Percentiles rank a stretch among this genome's conserved stretches.
Conservation (phyloP, 2,797 vertebrate species). For the Sebastes wilsoni region DNA sequence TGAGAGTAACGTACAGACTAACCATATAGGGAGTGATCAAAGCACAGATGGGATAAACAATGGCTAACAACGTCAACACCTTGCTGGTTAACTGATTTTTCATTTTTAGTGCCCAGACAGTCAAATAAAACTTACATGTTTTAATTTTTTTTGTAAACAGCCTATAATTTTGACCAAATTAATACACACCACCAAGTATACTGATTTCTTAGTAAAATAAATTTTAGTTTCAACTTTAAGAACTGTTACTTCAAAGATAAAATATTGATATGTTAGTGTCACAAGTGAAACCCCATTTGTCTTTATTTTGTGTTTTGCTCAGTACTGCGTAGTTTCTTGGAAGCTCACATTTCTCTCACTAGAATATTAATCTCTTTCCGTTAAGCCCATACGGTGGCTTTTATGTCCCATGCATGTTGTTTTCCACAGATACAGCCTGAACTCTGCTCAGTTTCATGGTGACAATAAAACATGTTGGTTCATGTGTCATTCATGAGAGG, state of each 20-base stretch:
- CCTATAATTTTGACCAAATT: not conserved
- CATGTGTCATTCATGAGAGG: slow-evolving; percentile 50
- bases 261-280: not conserved
- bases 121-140: not conserved
- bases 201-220: not conserved
- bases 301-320: not conserved
- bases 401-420: not conserved
- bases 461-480: slow-evolving; percentile 24
- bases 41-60: not conserved
- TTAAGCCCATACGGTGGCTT: not conserved
- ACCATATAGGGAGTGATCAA: not conserved
- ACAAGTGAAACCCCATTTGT: not conserved
- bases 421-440: not conserved
- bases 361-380: not conserved
- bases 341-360: not conserved
- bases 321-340: not conserved
- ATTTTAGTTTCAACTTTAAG: not conserved
- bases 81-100: not conserved
- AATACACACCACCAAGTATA: not conserved
- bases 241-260: not conserved
- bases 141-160: not conserved
- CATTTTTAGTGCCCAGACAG: not conserved
- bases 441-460: not conserved
- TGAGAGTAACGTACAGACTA: not conserved
- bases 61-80: not conserved